Evolutionary conservation across 2,113 vertebrate species (phyloP).

Genomic region (Eidolon helvum): DNA sequence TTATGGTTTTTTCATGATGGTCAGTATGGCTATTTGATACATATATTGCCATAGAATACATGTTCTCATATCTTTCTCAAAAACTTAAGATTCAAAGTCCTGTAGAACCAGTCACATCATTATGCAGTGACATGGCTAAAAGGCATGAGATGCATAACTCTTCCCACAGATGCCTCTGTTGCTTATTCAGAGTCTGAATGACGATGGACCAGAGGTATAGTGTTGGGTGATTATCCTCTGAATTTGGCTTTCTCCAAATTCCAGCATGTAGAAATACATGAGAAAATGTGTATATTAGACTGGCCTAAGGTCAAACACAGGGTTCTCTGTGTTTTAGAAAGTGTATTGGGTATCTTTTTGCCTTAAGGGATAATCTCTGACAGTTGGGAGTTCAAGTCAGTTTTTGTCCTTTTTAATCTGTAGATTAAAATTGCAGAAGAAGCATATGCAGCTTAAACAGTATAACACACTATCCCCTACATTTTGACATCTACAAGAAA

Average conservation of each 20-base stretch:
- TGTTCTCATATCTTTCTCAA: background rate
- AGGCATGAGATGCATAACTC: background rate
- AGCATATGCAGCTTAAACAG: background rate
- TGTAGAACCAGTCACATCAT: background rate
- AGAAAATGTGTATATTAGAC: background rate
- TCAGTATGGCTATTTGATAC: background rate
- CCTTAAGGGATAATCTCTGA: slow-evolving; percentile 72
- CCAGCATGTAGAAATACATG: background rate
- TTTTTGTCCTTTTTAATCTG: slow-evolving; percentile 71
- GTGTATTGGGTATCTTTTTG: slow-evolving; percentile 48
- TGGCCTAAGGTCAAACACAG: background rate
- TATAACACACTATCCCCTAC: fast-evolving
- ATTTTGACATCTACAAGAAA: background rate
- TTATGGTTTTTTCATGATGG: background rate
- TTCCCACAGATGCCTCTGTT: background rate
- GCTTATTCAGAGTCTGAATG: background rate
- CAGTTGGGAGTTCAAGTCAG: slow-evolving; percentile 65
- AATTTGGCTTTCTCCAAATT: background rate
- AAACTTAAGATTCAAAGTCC: background rate
- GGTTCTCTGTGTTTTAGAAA: slow-evolving; percentile 6
- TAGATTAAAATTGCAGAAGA: slow-evolving; percentile 39
- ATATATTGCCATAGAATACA: background rate
- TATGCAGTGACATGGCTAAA: background rate
- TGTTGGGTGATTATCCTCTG: background rate
- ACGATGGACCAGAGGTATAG: background rate